These are phyloP conservation scores for Rotaria macrura DNA, from an alignment of 2,888 invertebrate genomes.

Conservation along the genomic window DNA sequence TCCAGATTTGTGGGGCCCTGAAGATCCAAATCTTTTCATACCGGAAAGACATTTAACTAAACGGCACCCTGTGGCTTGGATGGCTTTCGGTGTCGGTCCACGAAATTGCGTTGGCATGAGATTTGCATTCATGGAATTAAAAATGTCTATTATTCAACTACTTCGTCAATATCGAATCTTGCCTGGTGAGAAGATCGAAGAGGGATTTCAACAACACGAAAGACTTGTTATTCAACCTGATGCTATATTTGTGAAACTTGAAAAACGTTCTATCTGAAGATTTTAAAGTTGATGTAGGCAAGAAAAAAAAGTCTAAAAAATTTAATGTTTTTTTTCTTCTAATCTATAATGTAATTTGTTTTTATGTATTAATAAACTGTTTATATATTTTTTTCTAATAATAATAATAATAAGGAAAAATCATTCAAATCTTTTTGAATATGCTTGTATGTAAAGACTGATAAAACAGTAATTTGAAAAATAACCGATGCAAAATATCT, in stretches of 20 bases:
- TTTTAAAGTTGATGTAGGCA: too few relatives aligned
- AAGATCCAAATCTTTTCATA: conserved; percentile 32
- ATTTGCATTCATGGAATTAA: conserved; percentile 43
- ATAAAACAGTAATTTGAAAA: too few relatives aligned
- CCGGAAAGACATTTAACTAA: conserved; percentile 25
- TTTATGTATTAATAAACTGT: too few relatives aligned
- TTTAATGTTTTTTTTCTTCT: too few relatives aligned
- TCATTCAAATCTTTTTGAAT: too few relatives aligned
- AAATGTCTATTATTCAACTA: conserved; percentile 40
- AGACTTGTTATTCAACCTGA: neutral
- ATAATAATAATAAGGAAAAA: too few relatives aligned
- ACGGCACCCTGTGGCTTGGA: conserved; percentile 38
- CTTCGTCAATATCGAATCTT: conserved; percentile 38
- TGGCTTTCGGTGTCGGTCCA: conserved; percentile 44
- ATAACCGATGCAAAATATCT: too few relatives aligned
- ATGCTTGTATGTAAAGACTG: too few relatives aligned
- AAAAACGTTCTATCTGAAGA: neutral
- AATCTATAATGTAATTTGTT: too few relatives aligned
- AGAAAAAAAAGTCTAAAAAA: too few relatives aligned
- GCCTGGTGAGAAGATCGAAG: neutral
- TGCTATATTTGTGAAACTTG: neutral
- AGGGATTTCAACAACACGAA: neutral
- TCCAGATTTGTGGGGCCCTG: conserved; percentile 32
- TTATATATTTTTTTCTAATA: too few relatives aligned
- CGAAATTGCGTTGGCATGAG: conserved; percentile 43